A percentile compares a stretch with the other conserved stretches of the same genome.
Evolutionary conservation across 2,888 invertebrate genomes (phyloP).

Genomic region (Sturmia bella): DNA sequence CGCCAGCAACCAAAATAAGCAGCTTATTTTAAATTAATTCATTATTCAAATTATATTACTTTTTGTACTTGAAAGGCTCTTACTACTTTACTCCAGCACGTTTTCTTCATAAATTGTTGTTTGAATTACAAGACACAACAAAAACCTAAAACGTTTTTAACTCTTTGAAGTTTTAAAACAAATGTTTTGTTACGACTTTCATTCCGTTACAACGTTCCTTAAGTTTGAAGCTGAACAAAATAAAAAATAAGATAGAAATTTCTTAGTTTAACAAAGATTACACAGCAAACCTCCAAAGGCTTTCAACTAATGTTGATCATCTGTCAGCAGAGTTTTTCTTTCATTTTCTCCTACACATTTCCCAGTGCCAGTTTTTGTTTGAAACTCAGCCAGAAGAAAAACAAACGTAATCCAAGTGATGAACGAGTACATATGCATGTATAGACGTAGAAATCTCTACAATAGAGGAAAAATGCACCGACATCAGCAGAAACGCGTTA

Average conservation of each 20-base stretch:
- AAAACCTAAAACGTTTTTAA: slow-evolving; percentile 7
- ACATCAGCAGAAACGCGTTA: slow-evolving; percentile 24
- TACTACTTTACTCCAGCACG: too few relatives aligned
- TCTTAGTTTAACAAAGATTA: slow-evolving; percentile 66
- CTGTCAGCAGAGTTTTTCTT: slow-evolving; percentile 54
- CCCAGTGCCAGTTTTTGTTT: slow-evolving; percentile 31
- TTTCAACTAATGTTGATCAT: slow-evolving; percentile 67
- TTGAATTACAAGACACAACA: not conserved
- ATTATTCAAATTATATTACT: too few relatives aligned
- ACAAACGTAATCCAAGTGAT: slow-evolving; percentile 30
- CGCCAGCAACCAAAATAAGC: too few relatives aligned
- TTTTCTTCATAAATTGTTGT: too few relatives aligned
- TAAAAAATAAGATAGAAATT: slow-evolving; percentile 35
- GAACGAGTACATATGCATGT: slow-evolving; percentile 17
- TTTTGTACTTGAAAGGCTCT: too few relatives aligned
- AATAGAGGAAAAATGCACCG: slow-evolving; percentile 13
- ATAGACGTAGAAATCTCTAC: slow-evolving; percentile 16
- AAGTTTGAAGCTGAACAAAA: slow-evolving; percentile 31
- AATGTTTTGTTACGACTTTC: slow-evolving; percentile 28
- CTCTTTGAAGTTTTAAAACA: slow-evolving; percentile 12
- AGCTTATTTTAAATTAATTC: too few relatives aligned
- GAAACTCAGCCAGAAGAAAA: slow-evolving; percentile 3
- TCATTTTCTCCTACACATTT: slow-evolving; percentile 11
- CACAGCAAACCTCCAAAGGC: slow-evolving; percentile 66
- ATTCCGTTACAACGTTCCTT: slow-evolving; percentile 3